These are phyloP conservation scores for Pantherophis guttatus DNA, from an alignment of 2,113 vertebrate species.

Conservation along the genomic window DNA sequence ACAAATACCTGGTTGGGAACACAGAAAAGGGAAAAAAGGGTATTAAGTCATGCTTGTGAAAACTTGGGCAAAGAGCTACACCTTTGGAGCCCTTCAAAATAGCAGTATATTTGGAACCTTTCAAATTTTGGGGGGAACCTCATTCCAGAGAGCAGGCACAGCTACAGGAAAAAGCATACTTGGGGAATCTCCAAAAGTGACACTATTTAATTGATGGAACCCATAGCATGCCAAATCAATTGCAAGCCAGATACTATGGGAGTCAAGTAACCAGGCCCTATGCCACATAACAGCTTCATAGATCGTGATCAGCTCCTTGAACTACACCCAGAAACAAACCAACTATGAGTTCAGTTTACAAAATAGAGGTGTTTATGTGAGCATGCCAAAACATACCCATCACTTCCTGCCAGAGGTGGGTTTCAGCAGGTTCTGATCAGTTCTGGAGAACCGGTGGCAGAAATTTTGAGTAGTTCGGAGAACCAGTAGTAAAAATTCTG, in stretches of 20 bases:
- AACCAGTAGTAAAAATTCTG: too few species aligned
- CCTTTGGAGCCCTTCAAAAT: not conserved
- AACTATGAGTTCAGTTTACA: not conserved
- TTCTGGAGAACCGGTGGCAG: too few species aligned
- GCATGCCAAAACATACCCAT: not conserved
- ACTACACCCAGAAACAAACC: not conserved
- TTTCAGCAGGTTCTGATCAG: too few species aligned
- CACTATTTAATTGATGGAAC: not conserved
- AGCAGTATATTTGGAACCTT: not conserved
- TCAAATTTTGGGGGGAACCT: not conserved
- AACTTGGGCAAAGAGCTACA: not conserved
- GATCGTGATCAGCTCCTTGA: not conserved
- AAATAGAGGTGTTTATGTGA: not conserved
- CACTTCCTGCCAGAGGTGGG: not conserved
- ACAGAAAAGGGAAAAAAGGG: not conserved
- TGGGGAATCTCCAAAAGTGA: not conserved
- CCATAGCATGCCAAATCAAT: not conserved
- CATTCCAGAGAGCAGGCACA: not conserved
- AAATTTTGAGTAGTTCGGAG: too few species aligned
- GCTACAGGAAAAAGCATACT: not conserved
- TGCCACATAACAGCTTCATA: not conserved
- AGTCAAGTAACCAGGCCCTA: not conserved
- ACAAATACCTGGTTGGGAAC: not conserved
- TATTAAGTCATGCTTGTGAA: not conserved
- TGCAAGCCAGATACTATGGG: not conserved